phyloP scores from a whole-genome alignment of 2,113 vertebrate genomes.

The Toxotes chatareus region DNA sequence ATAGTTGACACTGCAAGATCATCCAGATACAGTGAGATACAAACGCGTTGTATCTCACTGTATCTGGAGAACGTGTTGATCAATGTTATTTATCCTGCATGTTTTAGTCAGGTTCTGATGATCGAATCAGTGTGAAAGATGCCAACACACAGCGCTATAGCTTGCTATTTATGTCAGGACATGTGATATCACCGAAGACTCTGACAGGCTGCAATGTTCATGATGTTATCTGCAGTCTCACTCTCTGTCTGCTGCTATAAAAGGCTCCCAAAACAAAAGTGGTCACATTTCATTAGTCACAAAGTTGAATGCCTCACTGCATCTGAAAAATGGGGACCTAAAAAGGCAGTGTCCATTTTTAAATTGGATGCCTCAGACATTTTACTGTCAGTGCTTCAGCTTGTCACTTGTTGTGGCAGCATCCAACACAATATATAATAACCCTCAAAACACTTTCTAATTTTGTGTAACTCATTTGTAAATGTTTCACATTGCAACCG shows the following conservation, averaged over 20 bases:
- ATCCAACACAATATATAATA: not conserved
- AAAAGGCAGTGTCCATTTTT: slow-evolving; percentile 30
- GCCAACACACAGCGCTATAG: not conserved
- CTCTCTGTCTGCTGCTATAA: slow-evolving; percentile 34
- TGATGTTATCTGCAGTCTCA: slow-evolving; percentile 20
- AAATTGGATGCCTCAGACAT: slow-evolving; percentile 4
- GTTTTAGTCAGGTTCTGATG: not conserved
- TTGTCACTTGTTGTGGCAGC: not conserved
- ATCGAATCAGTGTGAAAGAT: not conserved
- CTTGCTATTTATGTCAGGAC: not conserved
- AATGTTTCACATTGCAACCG: not conserved
- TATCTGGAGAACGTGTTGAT: too few species aligned
- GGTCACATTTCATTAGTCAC: slow-evolving; percentile 72
- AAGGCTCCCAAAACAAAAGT: slow-evolving; percentile 69
- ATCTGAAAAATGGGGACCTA: slow-evolving; percentile 49
- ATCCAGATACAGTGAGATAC: not conserved
- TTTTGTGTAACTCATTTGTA: too few species aligned
- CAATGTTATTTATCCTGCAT: not conserved
- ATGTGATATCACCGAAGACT: not conserved
- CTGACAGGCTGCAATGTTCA: slow-evolving; percentile 4
- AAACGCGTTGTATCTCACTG: too few species aligned
- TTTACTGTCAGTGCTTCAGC: not conserved
- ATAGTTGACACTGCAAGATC: not conserved
- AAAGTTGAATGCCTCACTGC: slow-evolving; percentile 63
- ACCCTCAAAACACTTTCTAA: too few species aligned